A percentile compares a stretch with the other conserved stretches of the same genome.
phyloP scores from a whole-genome alignment of 2,113 vertebrate species.

The Neopipo cinnamomea region DNA sequence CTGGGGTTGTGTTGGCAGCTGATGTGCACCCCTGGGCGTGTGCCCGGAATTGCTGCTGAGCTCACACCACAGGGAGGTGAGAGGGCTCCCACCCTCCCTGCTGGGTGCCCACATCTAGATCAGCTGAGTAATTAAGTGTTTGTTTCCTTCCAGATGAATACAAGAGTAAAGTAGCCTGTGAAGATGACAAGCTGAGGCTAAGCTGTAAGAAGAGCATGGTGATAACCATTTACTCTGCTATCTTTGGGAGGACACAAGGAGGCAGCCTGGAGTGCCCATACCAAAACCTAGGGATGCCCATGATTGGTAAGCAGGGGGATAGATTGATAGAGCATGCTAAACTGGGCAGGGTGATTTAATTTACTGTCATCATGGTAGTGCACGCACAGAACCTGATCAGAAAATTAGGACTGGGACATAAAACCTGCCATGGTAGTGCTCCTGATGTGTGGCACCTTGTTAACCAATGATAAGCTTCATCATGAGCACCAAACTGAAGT shows the following conservation, averaged over 20 bases:
- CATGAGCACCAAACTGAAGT: not conserved
- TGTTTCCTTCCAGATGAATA: constrained; percentile 80
- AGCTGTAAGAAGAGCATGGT: constrained; percentile 88
- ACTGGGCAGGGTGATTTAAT: not conserved
- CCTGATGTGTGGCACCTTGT: not conserved
- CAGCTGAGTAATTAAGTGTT: constrained; percentile 15
- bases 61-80: not conserved
- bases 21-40: not conserved
- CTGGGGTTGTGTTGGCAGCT: not conserved
- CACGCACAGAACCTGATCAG: not conserved
- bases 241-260: constrained; percentile 84
- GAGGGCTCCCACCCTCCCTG: not conserved
- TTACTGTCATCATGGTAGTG: not conserved
- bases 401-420: not conserved
- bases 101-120: not conserved
- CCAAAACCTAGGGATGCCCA: constrained; percentile 74
- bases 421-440: not conserved
- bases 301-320: constrained; percentile 75
- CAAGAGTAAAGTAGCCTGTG: constrained; percentile 89
- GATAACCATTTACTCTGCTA: constrained; percentile 85
- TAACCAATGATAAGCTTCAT: not conserved
- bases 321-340: not conserved
- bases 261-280: constrained; percentile 85
- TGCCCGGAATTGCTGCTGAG: not conserved
- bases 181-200: constrained; percentile 85